phyloP scores from a whole-genome alignment of 2,113 vertebrate species.

The Naja naja region DNA sequence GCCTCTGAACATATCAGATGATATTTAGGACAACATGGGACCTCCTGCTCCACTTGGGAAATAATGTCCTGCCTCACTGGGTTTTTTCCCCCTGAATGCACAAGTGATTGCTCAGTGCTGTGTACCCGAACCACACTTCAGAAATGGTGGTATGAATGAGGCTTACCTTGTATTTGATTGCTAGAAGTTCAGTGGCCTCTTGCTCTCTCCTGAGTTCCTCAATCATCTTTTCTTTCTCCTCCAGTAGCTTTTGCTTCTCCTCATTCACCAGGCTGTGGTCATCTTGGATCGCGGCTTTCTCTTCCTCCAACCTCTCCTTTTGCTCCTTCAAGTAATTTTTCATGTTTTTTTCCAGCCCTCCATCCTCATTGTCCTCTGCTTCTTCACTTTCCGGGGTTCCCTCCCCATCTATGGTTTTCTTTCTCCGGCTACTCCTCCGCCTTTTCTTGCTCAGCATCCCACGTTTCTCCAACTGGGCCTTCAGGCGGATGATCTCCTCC shows the following conservation, averaged over 20 bases:
- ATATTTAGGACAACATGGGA: background rate
- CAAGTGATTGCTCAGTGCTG: background rate
- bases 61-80: background rate
- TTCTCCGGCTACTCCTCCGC: slow-evolving; percentile 81
- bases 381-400: slow-evolving; percentile 63
- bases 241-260: slow-evolving; percentile 91
- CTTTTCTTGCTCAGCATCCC: slow-evolving; percentile 81
- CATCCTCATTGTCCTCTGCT: slow-evolving; percentile 70
- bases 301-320: slow-evolving; percentile 88
- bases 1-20: background rate
- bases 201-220: slow-evolving; percentile 90
- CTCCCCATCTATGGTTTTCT: slow-evolving; percentile 59
- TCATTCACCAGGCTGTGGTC: slow-evolving; percentile 89
- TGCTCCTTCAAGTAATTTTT: slow-evolving; percentile 89
- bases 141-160: background rate
- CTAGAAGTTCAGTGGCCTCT: slow-evolving; percentile 89
- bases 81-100: background rate
- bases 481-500: slow-evolving; percentile 89
- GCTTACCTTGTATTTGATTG: slow-evolving; percentile 92
- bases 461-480: slow-evolving; percentile 88
- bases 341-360: slow-evolving; percentile 75
- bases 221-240: slow-evolving; percentile 97
- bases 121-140: background rate
- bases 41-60: background rate
- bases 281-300: slow-evolving; percentile 90